These are phyloP conservation scores for Caenorhabditis remanei DNA, from an alignment of 1,140 invertebrate species.

Conservation along the genomic window DNA sequence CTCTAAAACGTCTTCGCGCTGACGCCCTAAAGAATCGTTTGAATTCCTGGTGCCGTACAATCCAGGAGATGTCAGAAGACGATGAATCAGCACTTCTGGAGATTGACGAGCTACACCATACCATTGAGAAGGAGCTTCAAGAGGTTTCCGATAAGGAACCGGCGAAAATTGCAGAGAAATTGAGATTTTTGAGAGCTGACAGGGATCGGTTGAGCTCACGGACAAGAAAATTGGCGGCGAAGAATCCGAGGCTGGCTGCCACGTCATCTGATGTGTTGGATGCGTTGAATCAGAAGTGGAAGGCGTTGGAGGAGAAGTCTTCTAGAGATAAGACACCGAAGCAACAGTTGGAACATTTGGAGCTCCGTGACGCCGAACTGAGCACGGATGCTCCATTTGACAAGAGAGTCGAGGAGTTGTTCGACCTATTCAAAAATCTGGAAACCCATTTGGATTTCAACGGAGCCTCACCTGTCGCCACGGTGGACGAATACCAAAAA, in stretches of 20 bases:
- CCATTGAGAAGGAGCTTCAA: conserved; percentile 23
- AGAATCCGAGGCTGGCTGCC: conserved; percentile 53
- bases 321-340: neutral
- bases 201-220: conserved; percentile 51
- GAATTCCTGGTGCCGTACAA: conserved; percentile 58
- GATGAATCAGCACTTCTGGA: conserved; percentile 53
- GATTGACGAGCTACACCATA: conserved; percentile 53
- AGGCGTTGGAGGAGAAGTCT: conserved; percentile 59
- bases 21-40: conserved; percentile 62
- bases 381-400: conserved; percentile 33
- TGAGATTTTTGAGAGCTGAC: conserved; percentile 56
- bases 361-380: neutral
- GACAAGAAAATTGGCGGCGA: conserved; percentile 50
- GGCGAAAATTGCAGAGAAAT: conserved; percentile 35
- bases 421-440: conserved; percentile 63
- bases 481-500: conserved; percentile 66
- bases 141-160: conserved; percentile 29
- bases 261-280: conserved; percentile 48
- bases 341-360: neutral
- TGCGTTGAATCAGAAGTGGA: conserved; percentile 51
- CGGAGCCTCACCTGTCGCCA: conserved; percentile 61
- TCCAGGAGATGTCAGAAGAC: conserved; percentile 58
- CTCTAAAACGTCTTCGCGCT: conserved; percentile 34
- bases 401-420: conserved; percentile 63
- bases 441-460: conserved; percentile 67